Base-by-base conservation (phyloP, 1,140 invertebrate species). In the Drosophila bocqueti region DNA sequence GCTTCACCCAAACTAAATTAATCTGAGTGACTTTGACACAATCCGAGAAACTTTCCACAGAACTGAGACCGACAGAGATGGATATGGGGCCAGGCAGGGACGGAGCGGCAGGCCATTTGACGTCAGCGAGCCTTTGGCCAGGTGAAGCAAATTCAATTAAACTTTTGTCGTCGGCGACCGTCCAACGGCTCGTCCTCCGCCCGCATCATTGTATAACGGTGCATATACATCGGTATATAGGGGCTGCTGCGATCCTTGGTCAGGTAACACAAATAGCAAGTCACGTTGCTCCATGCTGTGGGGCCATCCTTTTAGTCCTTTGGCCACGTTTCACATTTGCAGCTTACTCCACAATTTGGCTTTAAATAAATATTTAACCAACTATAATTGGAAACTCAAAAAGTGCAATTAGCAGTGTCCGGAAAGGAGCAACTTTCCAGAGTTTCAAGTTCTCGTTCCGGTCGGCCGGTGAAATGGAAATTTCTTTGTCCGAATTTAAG, bases 351-450 rank as follows among this genome's bases (percentile, higher is more conserved):
- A 50, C 54, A 63, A 50, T 73, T 71, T 42, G 34, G 59, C 54
- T 87, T 78, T 80, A 71, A 89, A 81, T 87, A 81, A 84, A 87
- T 87, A 87, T 89, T 87, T 84, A 84, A 89, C 40, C 40, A 59
- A 68, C 67, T 69, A 81, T 87, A 87, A 87, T 81, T 84, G 81
- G 74, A 89, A 89, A 80, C 79, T 49, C 66, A 57, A 87, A 85
- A 87, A 75, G 60, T 71, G 76, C 67, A 83, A 89, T 83, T 83
- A 89, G 59, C 71, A 55, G 46, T 66, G 43, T 73, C 46, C 43
- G 21, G 24, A 46, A 74, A 16, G 46, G 42, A 26, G 50, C 40
- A 73, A 73, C 55, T 61, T 73, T 61, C 34, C 58, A 45, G 76
- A 77, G 50, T 54, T 76, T 58, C 36, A 79, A 76, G 57, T 65